Evolutionary conservation across 2,888 invertebrate species (phyloP), one percentile per base, ranked within the genome.

Genomic region (Chloromyia formosa): DNA sequence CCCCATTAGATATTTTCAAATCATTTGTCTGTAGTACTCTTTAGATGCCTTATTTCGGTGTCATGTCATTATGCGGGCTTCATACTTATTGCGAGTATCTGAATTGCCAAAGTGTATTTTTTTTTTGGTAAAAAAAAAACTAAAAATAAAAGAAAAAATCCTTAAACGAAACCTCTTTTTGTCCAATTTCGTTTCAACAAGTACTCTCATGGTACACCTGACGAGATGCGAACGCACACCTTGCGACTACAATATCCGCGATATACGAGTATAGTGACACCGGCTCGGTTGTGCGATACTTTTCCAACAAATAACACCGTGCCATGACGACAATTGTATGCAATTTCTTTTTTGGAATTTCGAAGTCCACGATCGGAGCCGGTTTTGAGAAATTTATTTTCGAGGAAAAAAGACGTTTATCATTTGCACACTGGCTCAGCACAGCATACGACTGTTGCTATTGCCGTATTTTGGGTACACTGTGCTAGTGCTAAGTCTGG

Each of bases 311-410:
- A 35, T 35, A 35, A 35, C 27, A 49, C 49, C 49, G 12, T 10
- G 49, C 49, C 23, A 23, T 66, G 66, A 66, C 66, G 66, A 45
- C 49, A 66, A 66, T 22, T 20, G 22, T 66, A 66, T 66, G 66
- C 66, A 66, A 66, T 66, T 66, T 66, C 66, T 66, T 66, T 66
- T 66, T 35, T 49, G 66, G 49, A 66, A 66, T 66, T 66, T 66
- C 49, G 16, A 22, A 35, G 27, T 45, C 10, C 45, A 22, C 45
- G 16, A 22, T 45, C 10, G 66, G 23, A 66, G 66, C 66, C 66
- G 66, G 66, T 66, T 66, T 66, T 45, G 66, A 62, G 62, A 62
- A 62, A 62, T 62, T 62, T 40, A 40, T 62, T 62, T 62, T 62
- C 23, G 62, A 40, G 2, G 27, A 7, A 40, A 62, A 62, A 62